Base-by-base conservation (phyloP, 2,797 vertebrate species). In the Adelosebastes latens region DNA sequence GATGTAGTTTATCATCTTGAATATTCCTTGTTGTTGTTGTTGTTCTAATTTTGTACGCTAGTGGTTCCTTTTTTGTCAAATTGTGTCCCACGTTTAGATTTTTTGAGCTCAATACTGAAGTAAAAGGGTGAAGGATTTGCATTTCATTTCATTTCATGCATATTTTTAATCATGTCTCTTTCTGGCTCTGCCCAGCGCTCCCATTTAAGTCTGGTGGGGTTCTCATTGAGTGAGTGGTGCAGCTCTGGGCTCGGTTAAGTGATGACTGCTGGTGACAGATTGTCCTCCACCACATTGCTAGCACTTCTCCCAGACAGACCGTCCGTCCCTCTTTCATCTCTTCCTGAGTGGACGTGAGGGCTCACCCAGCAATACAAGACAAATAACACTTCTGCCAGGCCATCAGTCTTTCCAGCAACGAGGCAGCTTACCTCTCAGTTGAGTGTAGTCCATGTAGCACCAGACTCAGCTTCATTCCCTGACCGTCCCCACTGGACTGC, bases 231-330 rank as follows among this genome's bases (percentile, higher is more conserved):
- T 91, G 92, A 93, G 92, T 92, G 92, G 83, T 80, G 88, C 77
- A 72, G 87, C 87, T 88, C 89, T 78, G 86, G 82, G 86, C 83
- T 86, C 77, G 24, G 92, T 88, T 92, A 94, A 94, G 91, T 93
- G 94, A 94, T 94, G 94, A 94, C 90, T 92, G 89, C 87, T 64
- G 80, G 80, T 94, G 93, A 95, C 93, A 84, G 91, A 95, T 94
- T 80, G 92, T 92, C 90, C 87, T 86, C 85, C 88, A 68, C 83
- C 89, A 83, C 86, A 78, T 65, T 83, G 85, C 84, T 78, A 91
- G 89, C 90, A 89, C 91, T 92, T 92, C 86, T 90, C 87, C 87
- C 87, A 90, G 90, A 91, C 89, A 87, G 87, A 90, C 85, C 76
- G 83, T 83, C 88, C 92, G 67, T 89, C 91, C 90, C 90, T 93